These are phyloP conservation scores for Yponomeuta sedellus DNA, from an alignment of 2,888 invertebrate genomes.

Conservation along the genomic window DNA sequence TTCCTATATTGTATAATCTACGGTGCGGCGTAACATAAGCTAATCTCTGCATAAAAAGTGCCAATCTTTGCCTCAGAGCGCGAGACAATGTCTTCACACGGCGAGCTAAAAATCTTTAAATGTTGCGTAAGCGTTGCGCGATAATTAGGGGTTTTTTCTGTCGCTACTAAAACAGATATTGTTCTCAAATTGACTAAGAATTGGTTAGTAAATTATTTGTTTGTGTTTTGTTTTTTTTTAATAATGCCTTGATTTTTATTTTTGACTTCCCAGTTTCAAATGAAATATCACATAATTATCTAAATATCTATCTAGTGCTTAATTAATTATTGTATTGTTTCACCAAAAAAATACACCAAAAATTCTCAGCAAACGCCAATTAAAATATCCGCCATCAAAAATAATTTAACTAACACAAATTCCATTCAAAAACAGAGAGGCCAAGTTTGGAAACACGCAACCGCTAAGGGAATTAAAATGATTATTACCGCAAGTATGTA, in stretches of 20 bases:
- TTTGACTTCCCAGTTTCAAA: too few relatives aligned
- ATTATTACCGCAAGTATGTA: conserved; percentile 10
- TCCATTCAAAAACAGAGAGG: not conserved
- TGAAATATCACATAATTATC: too few relatives aligned
- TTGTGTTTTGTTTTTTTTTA: not conserved
- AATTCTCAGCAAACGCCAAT: too few relatives aligned
- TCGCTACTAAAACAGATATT: not conserved
- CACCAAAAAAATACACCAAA: too few relatives aligned
- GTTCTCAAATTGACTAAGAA: not conserved
- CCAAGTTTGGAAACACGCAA: not conserved
- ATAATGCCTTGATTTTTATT: too few relatives aligned
- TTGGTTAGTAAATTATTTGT: not conserved
- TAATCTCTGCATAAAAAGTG: conserved; percentile 12
- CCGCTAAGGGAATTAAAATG: conserved; percentile 7
- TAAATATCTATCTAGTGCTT: too few relatives aligned
- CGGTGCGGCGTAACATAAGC: conserved; percentile 10
- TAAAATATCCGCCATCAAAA: too few relatives aligned
- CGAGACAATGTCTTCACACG: conserved; percentile 13
- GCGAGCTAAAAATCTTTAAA: conserved; percentile 12
- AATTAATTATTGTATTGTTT: too few relatives aligned
- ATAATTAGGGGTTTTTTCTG: conserved; percentile 9
- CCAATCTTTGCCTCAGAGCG: conserved; percentile 10
- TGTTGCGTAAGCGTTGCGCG: not conserved
- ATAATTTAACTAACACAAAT: not conserved
- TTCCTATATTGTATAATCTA: conserved; percentile 7